These are phyloP conservation scores for Bombus waltoni DNA, from an alignment of 1,140 invertebrate species.

Conservation along the genomic window DNA sequence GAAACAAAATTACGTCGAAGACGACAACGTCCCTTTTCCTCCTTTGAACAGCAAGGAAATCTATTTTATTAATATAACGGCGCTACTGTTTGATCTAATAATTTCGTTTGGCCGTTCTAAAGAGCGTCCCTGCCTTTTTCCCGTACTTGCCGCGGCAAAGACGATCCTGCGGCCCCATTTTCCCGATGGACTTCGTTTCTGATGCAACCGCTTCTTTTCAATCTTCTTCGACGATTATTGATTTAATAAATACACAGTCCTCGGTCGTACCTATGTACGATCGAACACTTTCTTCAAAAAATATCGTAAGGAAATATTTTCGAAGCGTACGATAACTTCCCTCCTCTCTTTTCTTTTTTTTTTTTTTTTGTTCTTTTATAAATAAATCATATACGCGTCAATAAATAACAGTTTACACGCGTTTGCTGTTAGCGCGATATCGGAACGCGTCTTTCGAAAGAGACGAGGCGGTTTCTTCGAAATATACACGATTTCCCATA, in stretches of 20 bases:
- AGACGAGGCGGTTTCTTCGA: not conserved
- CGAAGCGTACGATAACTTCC: not conserved
- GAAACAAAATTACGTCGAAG: slow-evolving; percentile 75
- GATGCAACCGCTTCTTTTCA: not conserved
- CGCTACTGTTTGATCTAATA: slow-evolving; percentile 76
- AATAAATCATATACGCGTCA: not conserved
- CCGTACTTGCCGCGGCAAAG: slow-evolving; percentile 30
- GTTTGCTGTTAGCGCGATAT: not conserved
- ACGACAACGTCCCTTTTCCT: slow-evolving; percentile 57
- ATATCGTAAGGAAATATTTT: not conserved
- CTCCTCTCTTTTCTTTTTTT: no score
- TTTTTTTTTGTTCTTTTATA: no score
- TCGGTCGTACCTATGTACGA: not conserved
- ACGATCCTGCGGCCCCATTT: slow-evolving; percentile 9
- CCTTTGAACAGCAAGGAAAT: slow-evolving; percentile 71
- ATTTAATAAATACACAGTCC: slow-evolving; percentile 6
- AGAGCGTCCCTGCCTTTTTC: slow-evolving; percentile 52
- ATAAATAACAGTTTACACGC: not conserved
- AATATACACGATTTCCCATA: not conserved
- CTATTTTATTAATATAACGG: slow-evolving; percentile 78
- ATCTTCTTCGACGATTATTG: slow-evolving; percentile 23
- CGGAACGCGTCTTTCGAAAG: no score
- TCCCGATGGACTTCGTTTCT: slow-evolving; percentile 14
- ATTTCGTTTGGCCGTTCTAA: slow-evolving; percentile 70
- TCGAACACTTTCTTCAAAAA: not conserved